A percentile compares a stretch with the other conserved stretches of the same genome.
Evolutionary conservation across 2,888 invertebrate genomes (phyloP).

Genomic region (Apamea monoglypha): DNA sequence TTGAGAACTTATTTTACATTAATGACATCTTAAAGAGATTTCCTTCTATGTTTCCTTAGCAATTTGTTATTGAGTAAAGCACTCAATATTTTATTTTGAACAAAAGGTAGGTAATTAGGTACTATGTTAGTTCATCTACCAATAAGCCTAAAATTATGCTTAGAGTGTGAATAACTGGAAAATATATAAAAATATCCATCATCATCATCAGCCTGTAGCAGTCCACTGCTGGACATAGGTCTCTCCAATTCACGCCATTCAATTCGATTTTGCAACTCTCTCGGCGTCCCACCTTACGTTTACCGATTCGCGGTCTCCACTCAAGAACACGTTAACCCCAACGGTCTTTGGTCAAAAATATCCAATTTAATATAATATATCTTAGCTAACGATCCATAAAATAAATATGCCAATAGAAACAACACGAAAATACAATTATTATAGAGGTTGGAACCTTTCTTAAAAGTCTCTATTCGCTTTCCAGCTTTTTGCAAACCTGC

Average conservation of each 20-base stretch:
- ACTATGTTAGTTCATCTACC: neutral
- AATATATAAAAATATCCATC: no score
- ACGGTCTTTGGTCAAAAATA: no score
- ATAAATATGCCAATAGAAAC: neutral
- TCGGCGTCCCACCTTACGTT: no score
- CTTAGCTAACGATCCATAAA: neutral
- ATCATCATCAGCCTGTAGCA: no score
- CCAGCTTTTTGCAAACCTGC: neutral
- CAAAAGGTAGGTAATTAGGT: neutral
- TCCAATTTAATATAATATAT: no score
- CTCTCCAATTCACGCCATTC: no score
- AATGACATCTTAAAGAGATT: neutral
- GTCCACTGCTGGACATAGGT: no score
- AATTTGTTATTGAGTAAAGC: neutral
- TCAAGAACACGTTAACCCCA: no score
- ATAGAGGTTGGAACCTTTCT: neutral
- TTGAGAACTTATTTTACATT: neutral
- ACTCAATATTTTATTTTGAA: no score
- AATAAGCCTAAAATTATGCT: neutral
- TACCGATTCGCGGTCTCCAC: no score
- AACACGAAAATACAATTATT: neutral
- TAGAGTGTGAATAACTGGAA: no score
- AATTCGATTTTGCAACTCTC: no score
- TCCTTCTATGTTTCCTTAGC: neutral
- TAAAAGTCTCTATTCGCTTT: neutral